phyloP scores from a whole-genome alignment of 2,797 vertebrate genomes.

The Betta splendens region DNA sequence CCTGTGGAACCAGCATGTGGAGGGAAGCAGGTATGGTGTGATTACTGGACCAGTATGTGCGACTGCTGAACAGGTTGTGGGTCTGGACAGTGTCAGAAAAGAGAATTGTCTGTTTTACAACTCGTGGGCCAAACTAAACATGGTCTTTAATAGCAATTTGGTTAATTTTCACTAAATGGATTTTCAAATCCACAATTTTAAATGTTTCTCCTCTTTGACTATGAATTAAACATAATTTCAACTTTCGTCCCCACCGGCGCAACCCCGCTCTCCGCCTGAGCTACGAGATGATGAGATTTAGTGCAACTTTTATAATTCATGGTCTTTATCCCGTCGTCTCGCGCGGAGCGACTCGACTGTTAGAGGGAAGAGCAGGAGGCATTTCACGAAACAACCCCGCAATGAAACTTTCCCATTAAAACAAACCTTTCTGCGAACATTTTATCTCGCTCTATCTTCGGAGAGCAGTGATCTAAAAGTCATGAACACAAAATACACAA shows the following conservation, averaged over 20 bases:
- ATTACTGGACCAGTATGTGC: conserved; percentile 29
- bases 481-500: conserved; percentile 54
- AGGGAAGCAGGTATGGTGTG: conserved; percentile 17
- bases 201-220: conserved; percentile 20
- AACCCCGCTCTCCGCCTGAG: conserved; percentile 18
- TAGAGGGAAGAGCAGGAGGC: conserved; percentile 26
- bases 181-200: conserved; percentile 33
- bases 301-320: conserved; percentile 59
- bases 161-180: conserved; percentile 18
- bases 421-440: conserved; percentile 47
- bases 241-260: conserved; percentile 12
- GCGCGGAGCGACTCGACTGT: conserved; percentile 48
- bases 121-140: no score
- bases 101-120: no score
- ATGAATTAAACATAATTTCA: conserved; percentile 45
- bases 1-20: conserved; percentile 8
- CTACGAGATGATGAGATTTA: conserved; percentile 41
- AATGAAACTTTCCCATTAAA: conserved; percentile 59
- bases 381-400: conserved; percentile 45
- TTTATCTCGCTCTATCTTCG: conserved; percentile 29
- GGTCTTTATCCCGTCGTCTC: conserved; percentile 28
- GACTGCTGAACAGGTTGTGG: conserved; percentile 20
- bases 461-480: conserved; percentile 46
- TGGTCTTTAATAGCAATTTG: conserved; percentile 13
- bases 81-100: conserved; percentile 27